A percentile compares a stretch with the other conserved stretches of the same genome.
phyloP scores from a whole-genome alignment of 2,888 invertebrate genomes.

The Synanthedon myopaeformis region DNA sequence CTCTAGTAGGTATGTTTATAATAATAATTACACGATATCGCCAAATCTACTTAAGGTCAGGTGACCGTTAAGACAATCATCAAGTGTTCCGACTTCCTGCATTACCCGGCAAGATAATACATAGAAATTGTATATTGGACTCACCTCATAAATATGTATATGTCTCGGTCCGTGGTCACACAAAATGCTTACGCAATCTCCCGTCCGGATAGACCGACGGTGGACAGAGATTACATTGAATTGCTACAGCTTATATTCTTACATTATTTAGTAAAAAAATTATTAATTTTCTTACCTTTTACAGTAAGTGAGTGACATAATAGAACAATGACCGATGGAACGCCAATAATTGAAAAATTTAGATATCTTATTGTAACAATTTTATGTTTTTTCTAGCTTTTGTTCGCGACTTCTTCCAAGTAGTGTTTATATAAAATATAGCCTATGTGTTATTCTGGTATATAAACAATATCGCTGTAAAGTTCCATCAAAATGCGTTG shows the following conservation, averaged over 20 bases:
- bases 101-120: constrained; percentile 64
- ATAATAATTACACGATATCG: constrained; percentile 43
- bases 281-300: too few species aligned
- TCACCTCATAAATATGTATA: constrained; percentile 68
- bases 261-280: too few species aligned
- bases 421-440: too few species aligned
- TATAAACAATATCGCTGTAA: too few species aligned
- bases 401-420: too few species aligned
- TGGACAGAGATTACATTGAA: constrained; percentile 15
- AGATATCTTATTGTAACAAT: too few species aligned
- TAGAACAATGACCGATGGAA: too few species aligned
- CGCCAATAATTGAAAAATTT: too few species aligned
- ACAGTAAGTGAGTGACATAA: too few species aligned
- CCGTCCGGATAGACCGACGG: constrained; percentile 38
- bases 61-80: constrained; percentile 65
- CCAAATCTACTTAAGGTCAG: constrained; percentile 30
- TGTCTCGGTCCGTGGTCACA: constrained; percentile 64
- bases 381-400: too few species aligned
- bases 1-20: constrained; percentile 6
- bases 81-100: constrained; percentile 57
- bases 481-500: too few species aligned
- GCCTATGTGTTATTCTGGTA: too few species aligned
- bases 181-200: constrained; percentile 64
- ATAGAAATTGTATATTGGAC: constrained; percentile 70
- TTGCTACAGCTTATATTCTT: background rate